Conservation (phyloP, 2,113 vertebrate genomes). For the Otolemur garnettii region DNA sequence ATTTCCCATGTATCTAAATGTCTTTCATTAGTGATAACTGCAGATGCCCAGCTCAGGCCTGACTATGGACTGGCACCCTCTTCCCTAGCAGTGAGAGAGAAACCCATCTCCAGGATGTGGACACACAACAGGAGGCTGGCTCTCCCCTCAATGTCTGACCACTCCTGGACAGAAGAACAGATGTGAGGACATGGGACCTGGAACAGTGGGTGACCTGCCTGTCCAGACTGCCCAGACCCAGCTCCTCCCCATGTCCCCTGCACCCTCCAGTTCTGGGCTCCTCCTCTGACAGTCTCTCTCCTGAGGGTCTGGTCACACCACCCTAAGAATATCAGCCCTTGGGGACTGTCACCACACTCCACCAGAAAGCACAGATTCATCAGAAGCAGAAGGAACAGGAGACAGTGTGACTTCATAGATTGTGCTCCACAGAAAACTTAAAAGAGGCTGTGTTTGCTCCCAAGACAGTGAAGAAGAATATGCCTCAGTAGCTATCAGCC, state of each 20-base stretch:
- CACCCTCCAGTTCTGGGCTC: neutral
- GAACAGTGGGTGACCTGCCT: neutral
- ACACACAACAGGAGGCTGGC: neutral
- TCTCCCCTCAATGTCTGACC: neutral
- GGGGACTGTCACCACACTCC: neutral
- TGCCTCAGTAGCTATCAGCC: constrained; percentile 66
- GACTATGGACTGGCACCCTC: neutral
- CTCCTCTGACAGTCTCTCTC: neutral
- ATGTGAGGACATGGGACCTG: neutral
- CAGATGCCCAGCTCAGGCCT: neutral
- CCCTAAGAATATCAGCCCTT: neutral
- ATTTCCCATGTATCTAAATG: neutral
- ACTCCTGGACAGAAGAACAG: neutral
- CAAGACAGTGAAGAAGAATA: constrained; percentile 77
- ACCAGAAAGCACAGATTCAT: neutral
- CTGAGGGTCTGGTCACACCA: neutral
- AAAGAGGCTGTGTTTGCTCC: constrained; percentile 82
- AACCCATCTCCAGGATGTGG: neutral
- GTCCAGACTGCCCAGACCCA: accelerated
- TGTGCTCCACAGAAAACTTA: constrained; percentile 82
- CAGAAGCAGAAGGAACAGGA: constrained; percentile 78
- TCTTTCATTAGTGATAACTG: neutral
- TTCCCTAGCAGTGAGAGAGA: neutral
- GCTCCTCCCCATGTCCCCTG: neutral
- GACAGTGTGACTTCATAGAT: constrained; percentile 80